Evolutionary conservation across 2,888 invertebrate species (phyloP).

Genomic region (Leistus spinibarbis): DNA sequence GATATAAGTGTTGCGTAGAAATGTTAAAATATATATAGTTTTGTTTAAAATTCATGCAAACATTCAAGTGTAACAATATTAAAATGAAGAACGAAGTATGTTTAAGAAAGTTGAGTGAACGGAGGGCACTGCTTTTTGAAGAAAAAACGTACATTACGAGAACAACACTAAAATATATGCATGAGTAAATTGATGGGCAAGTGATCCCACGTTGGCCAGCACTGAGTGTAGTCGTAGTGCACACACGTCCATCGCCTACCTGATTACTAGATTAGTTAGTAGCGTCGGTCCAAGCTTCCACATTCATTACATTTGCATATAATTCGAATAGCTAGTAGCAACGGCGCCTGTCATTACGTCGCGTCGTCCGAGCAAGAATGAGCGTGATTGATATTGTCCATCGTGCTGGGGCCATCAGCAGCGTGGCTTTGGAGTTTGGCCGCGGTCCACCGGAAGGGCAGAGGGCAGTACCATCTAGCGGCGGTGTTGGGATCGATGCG

Average conservation of each 20-base stretch:
- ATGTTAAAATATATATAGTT: too few relatives aligned
- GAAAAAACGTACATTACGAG: neutral
- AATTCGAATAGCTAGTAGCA: slow-evolving; percentile 4
- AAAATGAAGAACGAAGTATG: too few relatives aligned
- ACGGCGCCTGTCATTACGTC: neutral
- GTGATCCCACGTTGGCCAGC: neutral
- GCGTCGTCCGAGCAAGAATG: slow-evolving; percentile 2
- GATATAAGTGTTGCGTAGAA: too few relatives aligned
- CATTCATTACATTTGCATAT: slow-evolving; percentile 56
- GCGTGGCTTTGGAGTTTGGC: neutral
- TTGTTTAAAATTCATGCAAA: too few relatives aligned
- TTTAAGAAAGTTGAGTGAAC: too few relatives aligned
- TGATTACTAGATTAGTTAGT: slow-evolving; percentile 51
- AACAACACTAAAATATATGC: neutral
- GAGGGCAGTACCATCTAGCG: neutral
- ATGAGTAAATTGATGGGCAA: neutral
- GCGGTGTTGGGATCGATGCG: neutral
- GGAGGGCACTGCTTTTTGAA: neutral
- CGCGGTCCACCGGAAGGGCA: neutral
- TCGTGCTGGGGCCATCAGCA: neutral
- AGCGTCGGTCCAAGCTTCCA: slow-evolving; percentile 51
- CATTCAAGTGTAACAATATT: too few relatives aligned
- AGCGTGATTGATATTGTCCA: slow-evolving; percentile 10
- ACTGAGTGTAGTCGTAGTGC: neutral
- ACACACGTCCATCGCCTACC: slow-evolving; percentile 17